These are phyloP conservation scores for Stenodera caucasica DNA, from an alignment of 2,888 invertebrate genomes.

Conservation along the genomic window DNA sequence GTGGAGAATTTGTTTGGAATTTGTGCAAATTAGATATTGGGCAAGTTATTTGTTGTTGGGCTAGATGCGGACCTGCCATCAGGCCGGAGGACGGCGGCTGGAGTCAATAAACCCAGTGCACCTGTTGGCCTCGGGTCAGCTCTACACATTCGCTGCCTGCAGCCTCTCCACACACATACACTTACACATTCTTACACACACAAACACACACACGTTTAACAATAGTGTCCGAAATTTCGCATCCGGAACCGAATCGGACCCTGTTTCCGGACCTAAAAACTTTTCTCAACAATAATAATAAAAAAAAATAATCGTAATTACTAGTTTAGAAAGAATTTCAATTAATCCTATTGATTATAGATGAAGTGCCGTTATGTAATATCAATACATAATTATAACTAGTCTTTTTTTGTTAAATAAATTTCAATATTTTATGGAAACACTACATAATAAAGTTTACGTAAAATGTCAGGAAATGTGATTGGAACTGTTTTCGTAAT, in stretches of 20 bases:
- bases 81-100: constrained; percentile 30
- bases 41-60: constrained; percentile 11
- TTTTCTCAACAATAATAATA: too few relatives aligned
- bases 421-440: constrained; percentile 4
- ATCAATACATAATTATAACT: constrained; percentile 10
- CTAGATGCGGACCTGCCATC: constrained; percentile 7
- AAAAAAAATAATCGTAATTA: too few relatives aligned
- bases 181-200: too few relatives aligned
- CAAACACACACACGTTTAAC: too few relatives aligned
- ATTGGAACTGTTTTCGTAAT: neutral
- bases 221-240: neutral
- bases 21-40: constrained; percentile 1
- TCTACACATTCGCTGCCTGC: constrained; percentile 39
- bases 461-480: constrained; percentile 21
- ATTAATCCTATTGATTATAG: neutral
- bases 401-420: constrained; percentile 1
- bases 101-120: constrained; percentile 58
- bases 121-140: constrained; percentile 57
- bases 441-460: neutral
- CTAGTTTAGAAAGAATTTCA: too few relatives aligned
- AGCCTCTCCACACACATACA: constrained; percentile 31
- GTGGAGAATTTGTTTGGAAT: neutral
- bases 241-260: constrained; percentile 3
- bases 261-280: neutral
- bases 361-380: neutral